Evolutionary conservation across 2,888 invertebrate species (phyloP).

Genomic region (Drosophila setosimentum): DNA sequence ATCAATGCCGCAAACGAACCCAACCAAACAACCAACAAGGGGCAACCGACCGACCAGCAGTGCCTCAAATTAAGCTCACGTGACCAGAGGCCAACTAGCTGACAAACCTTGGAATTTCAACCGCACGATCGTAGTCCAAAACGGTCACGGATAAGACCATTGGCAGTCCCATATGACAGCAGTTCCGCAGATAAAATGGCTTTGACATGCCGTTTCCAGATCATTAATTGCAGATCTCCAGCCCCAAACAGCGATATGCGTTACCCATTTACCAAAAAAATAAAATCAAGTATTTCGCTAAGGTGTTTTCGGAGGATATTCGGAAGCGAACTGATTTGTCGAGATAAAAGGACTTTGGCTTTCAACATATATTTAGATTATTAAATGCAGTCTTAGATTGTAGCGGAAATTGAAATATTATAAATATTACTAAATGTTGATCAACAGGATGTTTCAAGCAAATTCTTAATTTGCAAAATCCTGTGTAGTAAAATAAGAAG

Average conservation of each 20-base stretch:
- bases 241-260: not conserved
- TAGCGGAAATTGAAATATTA: not conserved
- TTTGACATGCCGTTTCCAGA: slow-evolving; percentile 63
- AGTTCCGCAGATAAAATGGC: slow-evolving; percentile 58
- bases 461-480: not conserved
- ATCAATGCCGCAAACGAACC: slow-evolving; percentile 62
- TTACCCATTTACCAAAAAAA: not conserved
- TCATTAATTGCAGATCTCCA: slow-evolving; percentile 65
- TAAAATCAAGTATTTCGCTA: not conserved
- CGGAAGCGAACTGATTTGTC: not conserved
- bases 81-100: slow-evolving; percentile 84
- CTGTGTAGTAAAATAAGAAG: not conserved
- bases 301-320: not conserved
- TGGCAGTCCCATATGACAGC: slow-evolving; percentile 63
- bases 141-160: slow-evolving; percentile 52
- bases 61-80: slow-evolving; percentile 81
- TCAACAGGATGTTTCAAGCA: not conserved
- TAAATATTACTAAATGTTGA: not conserved
- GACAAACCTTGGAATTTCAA: slow-evolving; percentile 77
- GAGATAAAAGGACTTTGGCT: no score
- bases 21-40: slow-evolving; percentile 16
- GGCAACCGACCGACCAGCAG: slow-evolving; percentile 2
- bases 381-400: not conserved
- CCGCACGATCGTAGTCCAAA: slow-evolving; percentile 60
- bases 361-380: not conserved